Conservation (phyloP, 2,888 invertebrate species). For the Drosophila fungiperda region DNA sequence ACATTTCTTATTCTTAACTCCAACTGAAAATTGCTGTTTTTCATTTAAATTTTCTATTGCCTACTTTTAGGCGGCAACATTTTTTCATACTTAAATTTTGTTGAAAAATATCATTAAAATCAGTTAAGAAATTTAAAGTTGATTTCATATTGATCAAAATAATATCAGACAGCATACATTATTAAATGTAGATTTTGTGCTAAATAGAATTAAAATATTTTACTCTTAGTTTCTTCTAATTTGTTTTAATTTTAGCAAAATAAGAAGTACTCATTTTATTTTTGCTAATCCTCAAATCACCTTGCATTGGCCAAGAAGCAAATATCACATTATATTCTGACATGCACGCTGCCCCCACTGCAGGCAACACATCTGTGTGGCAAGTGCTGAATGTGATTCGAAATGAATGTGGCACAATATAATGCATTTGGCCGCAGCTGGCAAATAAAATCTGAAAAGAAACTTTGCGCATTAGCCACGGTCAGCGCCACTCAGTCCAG, state of each 20-base stretch:
- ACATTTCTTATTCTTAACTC: neutral
- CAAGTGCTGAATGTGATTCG: conserved; percentile 39
- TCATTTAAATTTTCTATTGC: conserved; percentile 4
- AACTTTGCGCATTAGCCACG: conserved; percentile 76
- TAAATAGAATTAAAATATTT: neutral
- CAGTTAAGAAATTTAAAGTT: neutral
- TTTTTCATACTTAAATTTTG: neutral
- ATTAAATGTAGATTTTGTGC: neutral
- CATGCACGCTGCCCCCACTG: neutral
- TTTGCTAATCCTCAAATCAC: neutral
- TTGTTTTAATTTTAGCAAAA: neutral
- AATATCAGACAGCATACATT: neutral
- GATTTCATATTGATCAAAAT: neutral
- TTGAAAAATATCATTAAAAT: neutral
- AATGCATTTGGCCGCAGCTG: conserved; percentile 53
- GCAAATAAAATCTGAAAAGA: conserved; percentile 60
- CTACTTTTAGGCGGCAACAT: conserved; percentile 2
- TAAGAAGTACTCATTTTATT: neutral
- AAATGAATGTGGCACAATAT: conserved; percentile 41
- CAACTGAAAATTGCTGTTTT: neutral
- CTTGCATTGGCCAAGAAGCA: neutral
- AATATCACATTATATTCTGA: neutral
- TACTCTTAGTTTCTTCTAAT: neutral
- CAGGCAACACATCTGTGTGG: conserved; percentile 26
- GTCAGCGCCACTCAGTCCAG: conserved; percentile 74